These are phyloP conservation scores for Synodontis membranacea DNA, from an alignment of 2,113 vertebrate species.

Conservation along the genomic window DNA sequence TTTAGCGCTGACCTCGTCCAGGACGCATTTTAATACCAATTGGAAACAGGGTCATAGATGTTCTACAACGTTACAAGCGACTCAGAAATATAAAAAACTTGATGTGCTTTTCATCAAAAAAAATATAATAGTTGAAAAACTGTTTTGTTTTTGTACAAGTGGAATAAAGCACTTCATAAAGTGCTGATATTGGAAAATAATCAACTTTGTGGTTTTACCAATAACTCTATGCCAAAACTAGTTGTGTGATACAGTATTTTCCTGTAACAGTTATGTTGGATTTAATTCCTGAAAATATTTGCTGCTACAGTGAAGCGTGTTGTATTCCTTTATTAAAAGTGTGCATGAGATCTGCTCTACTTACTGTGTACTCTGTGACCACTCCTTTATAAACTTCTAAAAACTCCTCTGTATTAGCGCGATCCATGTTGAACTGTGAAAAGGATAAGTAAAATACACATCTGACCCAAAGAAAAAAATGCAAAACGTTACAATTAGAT, in stretches of 20 bases:
- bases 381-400: slow-evolving; percentile 94
- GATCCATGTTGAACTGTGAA: slow-evolving; percentile 86
- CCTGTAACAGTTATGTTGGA: background rate
- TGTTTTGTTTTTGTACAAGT: background rate
- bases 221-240: background rate
- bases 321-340: background rate
- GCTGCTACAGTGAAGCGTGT: background rate
- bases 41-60: too few relatives aligned
- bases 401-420: slow-evolving; percentile 88
- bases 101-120: background rate
- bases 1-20: too few relatives aligned
- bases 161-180: background rate
- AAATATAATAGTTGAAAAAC: background rate
- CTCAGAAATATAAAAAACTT: background rate
- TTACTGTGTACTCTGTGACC: slow-evolving; percentile 85
- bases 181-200: background rate
- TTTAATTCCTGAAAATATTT: background rate
- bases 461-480: background rate
- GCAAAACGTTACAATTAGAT: background rate
- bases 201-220: background rate
- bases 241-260: background rate
- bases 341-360: slow-evolving; percentile 46
- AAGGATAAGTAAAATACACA: slow-evolving; percentile 15
- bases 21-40: too few relatives aligned
- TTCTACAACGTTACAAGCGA: background rate